These are phyloP conservation scores for Rhaphigaster nebulosa DNA, from an alignment of 2,888 invertebrate species.

Conservation along the genomic window DNA sequence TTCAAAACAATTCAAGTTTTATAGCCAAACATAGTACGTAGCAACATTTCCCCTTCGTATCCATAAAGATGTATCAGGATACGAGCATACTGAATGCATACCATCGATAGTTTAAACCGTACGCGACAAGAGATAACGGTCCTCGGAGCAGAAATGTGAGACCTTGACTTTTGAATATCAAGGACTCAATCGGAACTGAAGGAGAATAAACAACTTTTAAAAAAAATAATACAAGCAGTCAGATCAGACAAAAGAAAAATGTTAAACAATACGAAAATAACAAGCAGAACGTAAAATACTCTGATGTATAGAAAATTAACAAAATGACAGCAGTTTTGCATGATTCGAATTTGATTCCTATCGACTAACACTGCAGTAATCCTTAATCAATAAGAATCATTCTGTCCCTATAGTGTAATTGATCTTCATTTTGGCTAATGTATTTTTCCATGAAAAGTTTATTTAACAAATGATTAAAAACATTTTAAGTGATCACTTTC, in stretches of 20 bases:
- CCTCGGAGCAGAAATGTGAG: background rate
- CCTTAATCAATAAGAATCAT: background rate
- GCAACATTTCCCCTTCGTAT: too few relatives aligned
- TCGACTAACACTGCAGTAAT: background rate
- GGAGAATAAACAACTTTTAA: background rate
- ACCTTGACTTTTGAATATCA: constrained; percentile 9
- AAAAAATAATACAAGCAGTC: background rate
- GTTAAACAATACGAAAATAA: background rate
- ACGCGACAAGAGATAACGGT: background rate
- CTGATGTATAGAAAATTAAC: too few relatives aligned
- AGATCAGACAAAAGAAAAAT: background rate
- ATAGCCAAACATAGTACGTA: too few relatives aligned
- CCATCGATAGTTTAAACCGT: too few relatives aligned
- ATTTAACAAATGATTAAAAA: background rate
- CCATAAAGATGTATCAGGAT: too few relatives aligned
- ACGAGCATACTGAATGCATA: too few relatives aligned
- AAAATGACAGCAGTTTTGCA: too few relatives aligned
- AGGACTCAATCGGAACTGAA: background rate
- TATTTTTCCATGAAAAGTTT: background rate
- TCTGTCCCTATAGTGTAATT: background rate
- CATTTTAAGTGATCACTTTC: too few relatives aligned
- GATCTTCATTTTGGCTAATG: background rate
- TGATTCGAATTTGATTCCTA: background rate
- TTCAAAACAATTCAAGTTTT: too few relatives aligned
- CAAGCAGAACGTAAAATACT: background rate